These are phyloP conservation scores for Diplolepis rosae DNA, from an alignment of 2,888 invertebrate genomes.

Conservation along the genomic window DNA sequence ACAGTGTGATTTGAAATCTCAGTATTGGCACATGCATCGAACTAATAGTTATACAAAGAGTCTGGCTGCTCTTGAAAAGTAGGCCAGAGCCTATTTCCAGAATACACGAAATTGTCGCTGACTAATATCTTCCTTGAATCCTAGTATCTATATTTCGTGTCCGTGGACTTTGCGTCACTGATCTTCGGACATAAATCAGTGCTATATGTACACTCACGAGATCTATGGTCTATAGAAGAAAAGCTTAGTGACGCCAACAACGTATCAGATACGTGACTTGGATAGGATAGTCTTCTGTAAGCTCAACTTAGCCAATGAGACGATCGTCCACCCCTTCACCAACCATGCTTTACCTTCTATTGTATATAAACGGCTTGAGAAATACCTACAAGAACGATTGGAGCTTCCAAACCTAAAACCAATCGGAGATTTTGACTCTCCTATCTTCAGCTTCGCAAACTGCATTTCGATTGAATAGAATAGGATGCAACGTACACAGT, in stretches of 20 bases:
- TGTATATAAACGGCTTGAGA: constrained; percentile 20
- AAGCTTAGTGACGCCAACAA: constrained; percentile 31
- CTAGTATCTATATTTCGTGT: constrained; percentile 12
- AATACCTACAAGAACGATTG: constrained; percentile 29
- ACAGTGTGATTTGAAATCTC: not conserved
- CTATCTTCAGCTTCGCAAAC: not conserved
- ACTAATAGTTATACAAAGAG: not conserved
- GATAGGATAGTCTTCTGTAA: constrained; percentile 21
- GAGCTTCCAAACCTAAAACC: constrained; percentile 13
- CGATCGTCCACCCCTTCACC: constrained; percentile 19
- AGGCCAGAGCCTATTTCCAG: constrained; percentile 35
- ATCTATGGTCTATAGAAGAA: constrained; percentile 22
- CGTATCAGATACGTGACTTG: constrained; percentile 30
- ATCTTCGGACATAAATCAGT: constrained; percentile 20
- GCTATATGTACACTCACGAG: constrained; percentile 4
- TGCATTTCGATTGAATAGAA: constrained; percentile 13
- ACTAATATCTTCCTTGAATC: constrained; percentile 8
- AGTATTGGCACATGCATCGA: constrained; percentile 12
- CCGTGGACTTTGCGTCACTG: constrained; percentile 17
- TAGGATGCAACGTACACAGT: not conserved
- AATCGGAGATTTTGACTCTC: constrained; percentile 1
- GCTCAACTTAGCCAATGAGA: constrained; percentile 28
- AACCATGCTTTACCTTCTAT: constrained; percentile 16
- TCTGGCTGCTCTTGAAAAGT: not conserved
- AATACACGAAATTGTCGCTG: constrained; percentile 33